These are phyloP conservation scores for Eilema griseolum DNA, from an alignment of 2,888 invertebrate species.

Conservation along the genomic window DNA sequence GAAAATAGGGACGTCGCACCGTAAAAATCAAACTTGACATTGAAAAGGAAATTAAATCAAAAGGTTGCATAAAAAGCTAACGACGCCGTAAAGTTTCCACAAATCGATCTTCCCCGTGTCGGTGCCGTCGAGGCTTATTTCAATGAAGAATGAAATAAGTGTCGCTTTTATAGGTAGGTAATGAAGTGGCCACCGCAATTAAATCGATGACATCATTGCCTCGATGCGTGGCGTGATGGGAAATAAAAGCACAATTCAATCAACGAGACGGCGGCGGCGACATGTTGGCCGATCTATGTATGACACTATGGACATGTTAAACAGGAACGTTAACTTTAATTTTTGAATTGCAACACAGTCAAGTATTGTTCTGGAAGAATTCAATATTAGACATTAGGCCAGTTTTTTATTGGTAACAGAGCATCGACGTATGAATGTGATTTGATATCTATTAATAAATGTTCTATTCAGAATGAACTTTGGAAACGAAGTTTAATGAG, in stretches of 20 bases:
- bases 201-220: constrained; percentile 83
- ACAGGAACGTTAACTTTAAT: constrained; percentile 33
- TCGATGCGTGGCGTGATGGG: constrained; percentile 71
- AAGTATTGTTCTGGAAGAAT: neutral
- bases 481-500: neutral
- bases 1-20: constrained; percentile 48
- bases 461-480: neutral
- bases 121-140: constrained; percentile 57
- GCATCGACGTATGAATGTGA: neutral
- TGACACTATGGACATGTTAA: constrained; percentile 27
- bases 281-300: constrained; percentile 44
- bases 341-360: constrained; percentile 11
- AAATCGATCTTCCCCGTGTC: constrained; percentile 64
- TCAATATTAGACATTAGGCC: neutral
- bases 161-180: constrained; percentile 74
- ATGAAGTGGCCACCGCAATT: constrained; percentile 79
- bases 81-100: constrained; percentile 66
- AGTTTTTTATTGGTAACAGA: neutral
- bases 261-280: constrained; percentile 63
- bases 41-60: constrained; percentile 62
- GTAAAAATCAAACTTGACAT: constrained; percentile 68
- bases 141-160: constrained; percentile 67
- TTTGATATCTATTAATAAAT: neutral
- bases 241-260: constrained; percentile 82
- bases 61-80: constrained; percentile 68